These are phyloP conservation scores for Muntiacus reevesi DNA, from an alignment of 2,113 vertebrate species.

Conservation along the genomic window DNA sequence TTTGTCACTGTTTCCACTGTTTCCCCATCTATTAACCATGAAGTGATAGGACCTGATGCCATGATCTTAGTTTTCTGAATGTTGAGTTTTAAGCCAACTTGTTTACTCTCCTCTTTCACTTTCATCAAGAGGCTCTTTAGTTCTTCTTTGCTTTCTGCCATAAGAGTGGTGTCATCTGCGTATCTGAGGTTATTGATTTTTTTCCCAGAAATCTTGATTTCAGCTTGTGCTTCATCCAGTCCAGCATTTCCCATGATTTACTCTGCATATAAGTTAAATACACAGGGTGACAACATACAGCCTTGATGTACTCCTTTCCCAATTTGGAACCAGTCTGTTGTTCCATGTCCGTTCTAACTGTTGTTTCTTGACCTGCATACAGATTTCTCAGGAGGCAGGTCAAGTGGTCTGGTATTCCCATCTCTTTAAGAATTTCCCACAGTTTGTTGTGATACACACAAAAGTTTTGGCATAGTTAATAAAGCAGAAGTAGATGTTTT, in stretches of 20 bases:
- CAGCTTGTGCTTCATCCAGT: not conserved
- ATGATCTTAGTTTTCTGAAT: not conserved
- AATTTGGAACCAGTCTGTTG: not conserved
- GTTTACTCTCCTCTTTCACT: not conserved
- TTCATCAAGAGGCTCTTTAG: not conserved
- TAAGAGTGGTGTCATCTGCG: not conserved
- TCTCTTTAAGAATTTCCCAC: not conserved
- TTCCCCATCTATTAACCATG: not conserved
- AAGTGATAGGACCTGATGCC: not conserved
- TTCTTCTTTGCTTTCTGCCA: not conserved
- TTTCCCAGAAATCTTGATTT: not conserved
- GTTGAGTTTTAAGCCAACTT: not conserved
- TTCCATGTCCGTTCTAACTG: not conserved
- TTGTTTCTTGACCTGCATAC: not conserved
- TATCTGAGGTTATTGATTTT: not conserved
- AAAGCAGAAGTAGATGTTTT: not conserved
- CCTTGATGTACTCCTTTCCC: not conserved
- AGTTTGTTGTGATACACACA: not conserved
- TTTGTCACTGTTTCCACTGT: not conserved
- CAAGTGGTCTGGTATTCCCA: not conserved
- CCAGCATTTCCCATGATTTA: not conserved
- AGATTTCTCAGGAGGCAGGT: not conserved
- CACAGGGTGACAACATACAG: not conserved
- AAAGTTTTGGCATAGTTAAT: not conserved
- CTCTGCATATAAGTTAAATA: not conserved